Evolutionary conservation across 2,888 invertebrate genomes (phyloP).

Genomic region (Aspidapion aeneum): DNA sequence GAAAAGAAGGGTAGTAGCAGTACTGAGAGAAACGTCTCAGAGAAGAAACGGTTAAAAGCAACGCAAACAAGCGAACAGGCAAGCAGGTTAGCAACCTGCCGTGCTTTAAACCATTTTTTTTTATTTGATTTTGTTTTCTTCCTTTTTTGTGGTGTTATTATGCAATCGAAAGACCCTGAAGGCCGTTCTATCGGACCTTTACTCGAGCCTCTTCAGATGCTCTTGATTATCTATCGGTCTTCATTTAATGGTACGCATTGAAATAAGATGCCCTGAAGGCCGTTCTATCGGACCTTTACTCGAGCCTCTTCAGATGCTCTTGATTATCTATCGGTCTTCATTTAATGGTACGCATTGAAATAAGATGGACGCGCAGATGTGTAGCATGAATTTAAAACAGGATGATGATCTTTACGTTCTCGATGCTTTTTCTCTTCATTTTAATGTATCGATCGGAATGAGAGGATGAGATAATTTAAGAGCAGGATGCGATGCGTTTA

Average conservation of each 20-base stretch:
- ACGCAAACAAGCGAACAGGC: background rate
- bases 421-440: background rate
- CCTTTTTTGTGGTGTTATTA: background rate
- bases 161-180: background rate
- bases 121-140: background rate
- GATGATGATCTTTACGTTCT: background rate
- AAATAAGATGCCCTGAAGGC: background rate
- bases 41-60: background rate
- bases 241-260: too few relatives aligned
- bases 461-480: background rate
- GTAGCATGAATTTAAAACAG: too few relatives aligned
- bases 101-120: background rate
- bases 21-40: too few relatives aligned
- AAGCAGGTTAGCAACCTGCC: background rate
- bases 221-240: too few relatives aligned
- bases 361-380: too few relatives aligned
- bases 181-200: background rate
- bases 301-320: background rate
- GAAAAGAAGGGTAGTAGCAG: too few relatives aligned
- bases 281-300: background rate
- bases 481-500: background rate
- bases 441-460: background rate
- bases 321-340: too few relatives aligned
- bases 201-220: too few relatives aligned
- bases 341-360: too few relatives aligned